A percentile compares a stretch with the other conserved stretches of the same genome.
phyloP scores from a whole-genome alignment of 2,888 invertebrate genomes.

The Acrocera orbiculus region DNA sequence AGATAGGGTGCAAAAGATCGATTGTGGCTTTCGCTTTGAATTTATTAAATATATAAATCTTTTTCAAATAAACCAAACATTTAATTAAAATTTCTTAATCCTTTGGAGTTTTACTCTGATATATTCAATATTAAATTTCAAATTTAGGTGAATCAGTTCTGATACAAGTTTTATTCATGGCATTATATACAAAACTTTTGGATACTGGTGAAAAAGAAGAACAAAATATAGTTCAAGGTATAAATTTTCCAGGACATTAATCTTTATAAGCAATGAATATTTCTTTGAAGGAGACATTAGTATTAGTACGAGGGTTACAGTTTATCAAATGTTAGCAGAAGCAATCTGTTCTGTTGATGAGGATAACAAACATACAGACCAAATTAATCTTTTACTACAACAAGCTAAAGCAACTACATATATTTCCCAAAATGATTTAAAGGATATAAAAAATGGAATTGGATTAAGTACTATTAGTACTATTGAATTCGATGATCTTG shows the following conservation, averaged over 20 bases:
- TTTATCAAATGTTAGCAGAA: conserved; percentile 57
- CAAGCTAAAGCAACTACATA: conserved; percentile 35
- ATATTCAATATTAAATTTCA: too few relatives aligned
- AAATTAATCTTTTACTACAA: conserved; percentile 45
- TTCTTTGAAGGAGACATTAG: too few relatives aligned
- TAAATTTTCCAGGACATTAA: too few relatives aligned
- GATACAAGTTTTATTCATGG: conserved; percentile 50
- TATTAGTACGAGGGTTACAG: too few relatives aligned
- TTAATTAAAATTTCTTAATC: too few relatives aligned
- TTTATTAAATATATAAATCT: too few relatives aligned
- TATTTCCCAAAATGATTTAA: conserved; percentile 12
- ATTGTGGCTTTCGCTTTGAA: too few relatives aligned
- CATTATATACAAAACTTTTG: conserved; percentile 47
- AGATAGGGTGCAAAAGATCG: too few relatives aligned
- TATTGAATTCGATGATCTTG: conserved; percentile 23
- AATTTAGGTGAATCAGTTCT: conserved; percentile 41
- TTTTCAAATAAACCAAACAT: too few relatives aligned
- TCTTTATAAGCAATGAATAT: too few relatives aligned
- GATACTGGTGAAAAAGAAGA: conserved; percentile 30
- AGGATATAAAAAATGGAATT: conserved; percentile 16
- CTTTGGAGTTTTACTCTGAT: too few relatives aligned
- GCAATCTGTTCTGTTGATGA: conserved; percentile 64
- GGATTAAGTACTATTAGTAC: conserved; percentile 26
- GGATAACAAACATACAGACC: conserved; percentile 59
- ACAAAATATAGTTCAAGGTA: conserved; percentile 11